These are phyloP conservation scores for Nymphalis c-album DNA, from an alignment of 2,888 invertebrate species.

Conservation along the genomic window DNA sequence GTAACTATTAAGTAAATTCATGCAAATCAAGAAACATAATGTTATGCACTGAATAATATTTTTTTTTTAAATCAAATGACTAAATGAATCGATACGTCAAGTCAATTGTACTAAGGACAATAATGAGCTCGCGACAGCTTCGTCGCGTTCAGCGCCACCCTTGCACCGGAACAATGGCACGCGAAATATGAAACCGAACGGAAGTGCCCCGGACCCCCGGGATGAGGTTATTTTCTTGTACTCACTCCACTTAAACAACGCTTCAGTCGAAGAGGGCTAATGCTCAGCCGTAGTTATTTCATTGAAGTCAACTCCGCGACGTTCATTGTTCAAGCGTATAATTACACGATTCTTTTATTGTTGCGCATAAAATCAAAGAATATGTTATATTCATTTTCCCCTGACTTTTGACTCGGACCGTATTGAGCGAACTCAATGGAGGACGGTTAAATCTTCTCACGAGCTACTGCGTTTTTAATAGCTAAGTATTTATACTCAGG, in stretches of 20 bases:
- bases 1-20: no score
- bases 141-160: constrained; percentile 54
- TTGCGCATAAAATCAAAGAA: constrained; percentile 75
- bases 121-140: constrained; percentile 30
- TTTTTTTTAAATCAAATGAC: not conserved
- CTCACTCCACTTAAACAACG: constrained; percentile 45
- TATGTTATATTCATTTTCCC: constrained; percentile 75
- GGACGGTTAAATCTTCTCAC: constrained; percentile 81
- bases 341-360: constrained; percentile 75
- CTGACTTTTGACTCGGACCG: constrained; percentile 74
- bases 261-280: constrained; percentile 61
- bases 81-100: constrained; percentile 23
- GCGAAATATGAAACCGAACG: constrained; percentile 74
- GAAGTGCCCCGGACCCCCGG: constrained; percentile 76
- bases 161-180: constrained; percentile 63
- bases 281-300: constrained; percentile 62
- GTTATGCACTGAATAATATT: not conserved
- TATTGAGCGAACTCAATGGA: constrained; percentile 68
- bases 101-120: constrained; percentile 23
- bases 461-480: constrained; percentile 55
- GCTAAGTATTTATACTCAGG: not conserved
- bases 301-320: constrained; percentile 73
- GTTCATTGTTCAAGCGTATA: constrained; percentile 74
- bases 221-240: constrained; percentile 75
- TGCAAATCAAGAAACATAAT: no score